These are phyloP conservation scores for Scortum barcoo DNA, from an alignment of 2,113 vertebrate genomes.

Conservation along the genomic window DNA sequence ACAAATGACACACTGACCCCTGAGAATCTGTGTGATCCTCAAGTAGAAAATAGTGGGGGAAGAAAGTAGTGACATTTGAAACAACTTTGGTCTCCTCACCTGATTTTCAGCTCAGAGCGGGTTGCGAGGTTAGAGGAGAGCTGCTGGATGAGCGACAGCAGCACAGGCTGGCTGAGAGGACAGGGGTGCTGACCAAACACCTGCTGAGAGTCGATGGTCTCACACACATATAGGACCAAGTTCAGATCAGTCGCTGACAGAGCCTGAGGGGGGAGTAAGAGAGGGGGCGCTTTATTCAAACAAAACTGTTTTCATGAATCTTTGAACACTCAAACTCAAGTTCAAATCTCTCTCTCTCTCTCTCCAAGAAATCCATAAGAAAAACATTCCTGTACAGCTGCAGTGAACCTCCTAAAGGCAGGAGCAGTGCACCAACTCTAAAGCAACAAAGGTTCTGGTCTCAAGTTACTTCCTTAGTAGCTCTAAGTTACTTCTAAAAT, in stretches of 20 bases:
- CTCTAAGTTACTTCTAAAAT: not conserved
- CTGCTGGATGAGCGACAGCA: conserved; percentile 98
- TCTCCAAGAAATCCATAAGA: not conserved
- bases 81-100: conserved; percentile 77
- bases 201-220: conserved; percentile 96
- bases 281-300: not conserved
- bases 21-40: not conserved
- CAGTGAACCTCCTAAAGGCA: not conserved
- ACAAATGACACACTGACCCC: not conserved
- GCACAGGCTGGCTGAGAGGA: conserved; percentile 95
- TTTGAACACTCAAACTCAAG: not conserved
- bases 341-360: not conserved
- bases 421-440: not conserved
- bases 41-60: not conserved
- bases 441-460: not conserved
- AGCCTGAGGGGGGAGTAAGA: conserved; percentile 83
- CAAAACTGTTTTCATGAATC: not conserved
- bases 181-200: conserved; percentile 95
- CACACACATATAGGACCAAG: conserved; percentile 96
- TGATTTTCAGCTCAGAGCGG: conserved; percentile 95
- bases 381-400: not conserved
- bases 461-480: not conserved
- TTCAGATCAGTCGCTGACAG: conserved; percentile 97
- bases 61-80: not conserved
- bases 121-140: conserved; percentile 94